Conservation (phyloP, 2,888 invertebrate species). For the Noctua janthina region DNA sequence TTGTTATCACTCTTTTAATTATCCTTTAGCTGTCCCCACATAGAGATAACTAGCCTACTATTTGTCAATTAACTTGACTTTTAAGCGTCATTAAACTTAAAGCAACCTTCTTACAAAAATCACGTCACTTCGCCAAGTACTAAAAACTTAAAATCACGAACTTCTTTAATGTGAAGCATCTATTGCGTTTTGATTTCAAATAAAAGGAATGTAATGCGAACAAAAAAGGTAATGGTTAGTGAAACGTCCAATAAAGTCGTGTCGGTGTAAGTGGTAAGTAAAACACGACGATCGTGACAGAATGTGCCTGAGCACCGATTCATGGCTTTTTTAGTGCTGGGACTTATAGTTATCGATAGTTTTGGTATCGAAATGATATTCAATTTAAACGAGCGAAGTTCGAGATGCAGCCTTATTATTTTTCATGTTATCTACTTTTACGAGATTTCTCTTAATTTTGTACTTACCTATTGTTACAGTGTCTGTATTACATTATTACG, state of each 20-base stretch:
- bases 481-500: background rate
- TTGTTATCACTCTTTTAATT: background rate
- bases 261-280: slow-evolving; percentile 65
- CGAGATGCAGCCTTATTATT: background rate
- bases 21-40: background rate
- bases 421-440: background rate
- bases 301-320: slow-evolving; percentile 79
- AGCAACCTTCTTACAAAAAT: slow-evolving; percentile 31
- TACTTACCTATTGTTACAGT: background rate
- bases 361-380: slow-evolving; percentile 30
- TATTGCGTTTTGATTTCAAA: slow-evolving; percentile 40
- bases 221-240: slow-evolving; percentile 59
- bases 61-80: background rate
- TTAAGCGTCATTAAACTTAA: background rate
- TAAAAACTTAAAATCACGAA: slow-evolving; percentile 21
- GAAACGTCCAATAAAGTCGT: slow-evolving; percentile 57
- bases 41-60: background rate
- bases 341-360: slow-evolving; percentile 44
- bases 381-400: background rate
- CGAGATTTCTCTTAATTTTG: background rate
- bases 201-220: slow-evolving; percentile 24
- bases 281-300: slow-evolving; percentile 79
- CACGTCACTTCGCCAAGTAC: background rate
- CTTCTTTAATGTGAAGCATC: slow-evolving; percentile 3
- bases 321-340: slow-evolving; percentile 68